Conservation (phyloP, 1,140 invertebrate genomes). For the Aphis gossypii region DNA sequence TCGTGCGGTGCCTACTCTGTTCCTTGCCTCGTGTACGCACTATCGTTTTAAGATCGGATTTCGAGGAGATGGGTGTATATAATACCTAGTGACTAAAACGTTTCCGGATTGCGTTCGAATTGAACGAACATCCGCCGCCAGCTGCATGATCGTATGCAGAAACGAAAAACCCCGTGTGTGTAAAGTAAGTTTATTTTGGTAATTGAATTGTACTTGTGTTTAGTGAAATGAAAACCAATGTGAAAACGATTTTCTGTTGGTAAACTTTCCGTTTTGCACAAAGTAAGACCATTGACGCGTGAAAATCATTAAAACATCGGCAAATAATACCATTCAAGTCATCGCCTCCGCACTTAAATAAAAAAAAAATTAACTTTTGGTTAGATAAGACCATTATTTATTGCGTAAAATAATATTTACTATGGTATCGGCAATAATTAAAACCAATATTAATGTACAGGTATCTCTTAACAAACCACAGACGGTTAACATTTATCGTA, state of each 20-base stretch:
- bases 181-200: slow-evolving; percentile 33
- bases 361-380: slow-evolving; percentile 3
- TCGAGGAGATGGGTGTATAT: neutral
- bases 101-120: slow-evolving; percentile 25
- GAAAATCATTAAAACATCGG: slow-evolving; percentile 24
- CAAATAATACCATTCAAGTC: neutral
- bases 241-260: slow-evolving; percentile 38
- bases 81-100: slow-evolving; percentile 39
- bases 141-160: neutral
- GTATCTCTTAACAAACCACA: neutral
- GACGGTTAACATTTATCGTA: neutral
- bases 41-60: slow-evolving; percentile 36
- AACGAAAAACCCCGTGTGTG: neutral
- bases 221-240: slow-evolving; percentile 36
- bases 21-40: too few species aligned
- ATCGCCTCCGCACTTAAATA: neutral
- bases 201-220: slow-evolving; percentile 32
- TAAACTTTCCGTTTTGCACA: slow-evolving; percentile 28
- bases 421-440: neutral
- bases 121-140: slow-evolving; percentile 19
- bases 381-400: neutral
- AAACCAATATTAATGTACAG: neutral
- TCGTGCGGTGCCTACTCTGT: neutral
- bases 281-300: slow-evolving; percentile 25
- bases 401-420: neutral